A percentile compares a stretch with the other conserved stretches of the same genome.
Evolutionary conservation across 2,797 vertebrate species (phyloP).

Genomic region (Gambelia wislizenii): DNA sequence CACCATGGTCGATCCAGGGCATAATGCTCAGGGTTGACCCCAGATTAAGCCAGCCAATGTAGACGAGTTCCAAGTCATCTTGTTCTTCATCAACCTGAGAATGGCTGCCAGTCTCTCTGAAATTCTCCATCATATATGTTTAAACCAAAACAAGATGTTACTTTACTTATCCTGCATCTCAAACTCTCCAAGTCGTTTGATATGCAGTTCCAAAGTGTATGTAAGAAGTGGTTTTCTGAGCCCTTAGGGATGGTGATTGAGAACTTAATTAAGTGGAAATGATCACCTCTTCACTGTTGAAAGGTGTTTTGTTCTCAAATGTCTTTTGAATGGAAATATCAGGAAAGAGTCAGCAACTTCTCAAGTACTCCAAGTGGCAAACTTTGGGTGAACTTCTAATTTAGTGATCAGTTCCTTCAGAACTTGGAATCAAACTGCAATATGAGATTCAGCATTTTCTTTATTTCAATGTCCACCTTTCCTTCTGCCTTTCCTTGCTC

Average conservation of each 20-base stretch:
- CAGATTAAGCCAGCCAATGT: too few species aligned
- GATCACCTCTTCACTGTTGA: background rate
- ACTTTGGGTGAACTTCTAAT: conserved; percentile 3
- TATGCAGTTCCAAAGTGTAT: background rate
- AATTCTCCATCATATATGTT: background rate
- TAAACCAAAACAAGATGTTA: background rate
- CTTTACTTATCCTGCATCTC: background rate
- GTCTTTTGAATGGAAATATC: background rate
- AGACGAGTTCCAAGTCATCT: too few species aligned
- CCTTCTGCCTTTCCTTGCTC: background rate
- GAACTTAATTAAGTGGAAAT: conserved; percentile 19
- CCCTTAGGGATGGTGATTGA: background rate
- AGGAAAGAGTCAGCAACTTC: background rate
- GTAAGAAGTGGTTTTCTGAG: background rate
- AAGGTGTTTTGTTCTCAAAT: background rate
- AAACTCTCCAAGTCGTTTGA: background rate
- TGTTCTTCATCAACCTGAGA: background rate
- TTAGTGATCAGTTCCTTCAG: background rate
- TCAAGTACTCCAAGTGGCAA: background rate
- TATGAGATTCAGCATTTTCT: background rate
- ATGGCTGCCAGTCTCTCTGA: background rate
- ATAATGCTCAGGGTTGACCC: too few species aligned
- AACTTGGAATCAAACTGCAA: background rate
- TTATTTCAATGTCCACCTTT: background rate
- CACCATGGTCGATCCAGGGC: too few species aligned